phyloP scores from a whole-genome alignment of 2,113 vertebrate genomes.

The Rissa tridactyla region DNA sequence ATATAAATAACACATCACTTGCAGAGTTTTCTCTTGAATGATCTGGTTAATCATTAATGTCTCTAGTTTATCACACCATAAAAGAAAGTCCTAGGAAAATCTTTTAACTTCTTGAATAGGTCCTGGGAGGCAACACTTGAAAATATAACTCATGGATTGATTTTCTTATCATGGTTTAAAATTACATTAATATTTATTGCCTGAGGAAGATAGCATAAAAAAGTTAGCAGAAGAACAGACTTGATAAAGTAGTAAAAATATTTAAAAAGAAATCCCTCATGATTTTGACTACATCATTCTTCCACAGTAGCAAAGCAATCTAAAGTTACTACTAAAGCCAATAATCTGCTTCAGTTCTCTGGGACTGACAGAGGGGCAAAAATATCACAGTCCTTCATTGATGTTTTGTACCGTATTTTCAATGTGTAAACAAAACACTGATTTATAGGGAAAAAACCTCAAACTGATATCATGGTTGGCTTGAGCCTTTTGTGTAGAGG shows the following conservation, averaged over 20 bases:
- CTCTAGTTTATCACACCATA: slow-evolving; percentile 48
- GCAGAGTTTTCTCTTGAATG: background rate
- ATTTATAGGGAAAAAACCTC: rapidly evolving
- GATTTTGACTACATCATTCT: background rate
- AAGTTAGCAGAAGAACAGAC: background rate
- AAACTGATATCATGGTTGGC: background rate
- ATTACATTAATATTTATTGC: slow-evolving; percentile 76
- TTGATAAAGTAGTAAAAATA: background rate
- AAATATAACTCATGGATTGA: slow-evolving; percentile 57
- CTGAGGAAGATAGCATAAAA: slow-evolving; percentile 37
- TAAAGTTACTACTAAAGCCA: background rate
- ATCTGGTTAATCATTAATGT: slow-evolving; percentile 54
- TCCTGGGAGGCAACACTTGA: slow-evolving; percentile 47
- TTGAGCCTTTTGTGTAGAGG: background rate
- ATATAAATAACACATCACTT: background rate
- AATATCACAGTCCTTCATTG: background rate
- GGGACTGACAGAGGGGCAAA: background rate
- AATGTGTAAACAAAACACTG: background rate
- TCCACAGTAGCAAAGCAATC: background rate
- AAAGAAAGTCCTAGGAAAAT: slow-evolving; percentile 58
- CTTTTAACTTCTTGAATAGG: slow-evolving; percentile 59
- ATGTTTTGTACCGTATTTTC: background rate
- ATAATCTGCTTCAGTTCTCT: background rate
- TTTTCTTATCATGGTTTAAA: slow-evolving; percentile 75
- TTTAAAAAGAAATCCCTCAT: background rate